Base-by-base conservation (phyloP, 2,797 vertebrate genomes). In the Eulemur albifrons region DNA sequence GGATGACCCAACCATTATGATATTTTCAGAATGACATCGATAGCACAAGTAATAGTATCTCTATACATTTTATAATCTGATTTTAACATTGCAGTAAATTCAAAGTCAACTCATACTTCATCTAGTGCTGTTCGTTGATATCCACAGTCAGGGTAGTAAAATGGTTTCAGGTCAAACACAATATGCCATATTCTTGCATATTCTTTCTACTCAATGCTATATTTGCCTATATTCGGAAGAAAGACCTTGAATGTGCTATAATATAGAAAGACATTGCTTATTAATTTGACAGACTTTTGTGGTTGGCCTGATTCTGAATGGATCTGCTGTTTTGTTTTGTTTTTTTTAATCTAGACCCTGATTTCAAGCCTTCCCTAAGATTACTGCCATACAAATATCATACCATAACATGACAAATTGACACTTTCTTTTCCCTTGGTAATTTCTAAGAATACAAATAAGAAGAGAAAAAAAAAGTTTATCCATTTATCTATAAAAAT, bases 401-500 rank as follows among this genome's bases (percentile, higher is more conserved):
- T 38, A 35, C 43, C 17, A 75, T 12, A 57, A 13, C 87, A 85
- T 73, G 30, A 86, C 21, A 94, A 63, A 94, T 14, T 21, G 72
- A 73, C 40, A 73, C 7, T 63, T 57, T 27, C n/a, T 82, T 81
- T 77, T 43, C 73, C 14, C 14, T 72, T 17, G 65, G 50, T 84
- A 89, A 91, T 80, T 90, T 75, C 18, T n/a, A 91, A 91, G 13
- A 84, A 40, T 77, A 65, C 11, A 70, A 82, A 69, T 84, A 70
- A 76, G 10, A 88, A 18, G 32, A 63, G 67, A 84, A 82, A 93
- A 12, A 70, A 70, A 96, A 95, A 92, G n/a, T 65, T 85, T 94
- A 96, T 84, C 17, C 25, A 82, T 85, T 96, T 84, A 90, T 81
- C 67, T 82, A 54, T 8, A 70, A 81, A 97, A 90, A 82, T 82